Evolutionary conservation across 2,888 invertebrate species (phyloP), one percentile per base, ranked within the genome.

Genomic region (Acrocera orbiculus): DNA sequence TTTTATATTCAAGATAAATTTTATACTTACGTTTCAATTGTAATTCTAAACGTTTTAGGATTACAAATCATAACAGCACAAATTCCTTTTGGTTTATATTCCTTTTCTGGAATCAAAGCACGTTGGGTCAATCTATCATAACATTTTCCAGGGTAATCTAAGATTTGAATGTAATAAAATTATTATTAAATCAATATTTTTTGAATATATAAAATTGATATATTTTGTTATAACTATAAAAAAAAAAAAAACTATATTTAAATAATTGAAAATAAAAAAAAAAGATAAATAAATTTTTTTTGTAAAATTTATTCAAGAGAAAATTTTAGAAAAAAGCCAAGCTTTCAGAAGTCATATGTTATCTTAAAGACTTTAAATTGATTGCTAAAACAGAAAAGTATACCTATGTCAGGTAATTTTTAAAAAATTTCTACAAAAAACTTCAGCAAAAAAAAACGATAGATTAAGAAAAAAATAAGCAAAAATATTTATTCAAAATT

Each of bases 11-110:
- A n/a, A n/a, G n/a, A n/a, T n/a, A n/a, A n/a, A n/a, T n/a, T n/a
- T n/a, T n/a, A n/a, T n/a, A n/a, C n/a, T n/a, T n/a, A n/a, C n/a
- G 58, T 58, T 47, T 57, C 56, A 46, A 58, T 56, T 40, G 54
- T 52, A 37, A 58, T 56, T 34, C 49, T 47, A 34, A 48, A 49
- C 28, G 49, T 42, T 29, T 48, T 40, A 41, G 53, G 47, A 46
- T 56, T 52, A 46, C 58, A 58, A 38, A 52, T 54, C 53, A 58
- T 52, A 19, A 50, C 47, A 30, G 58, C 58, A 40, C 58, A 58
- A 39, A 58, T 54, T 44, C 58, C 58, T 48, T 57, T 58, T 43
- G 57, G 56, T 40, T 50, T 53, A 46, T 58, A 58, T 38, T 57
- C 58, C 48, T 58, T 58, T 41, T 50, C 45, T 35, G 57, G 58